phyloP scores from a whole-genome alignment of 2,888 invertebrate species.

The Hyalella azteca region DNA sequence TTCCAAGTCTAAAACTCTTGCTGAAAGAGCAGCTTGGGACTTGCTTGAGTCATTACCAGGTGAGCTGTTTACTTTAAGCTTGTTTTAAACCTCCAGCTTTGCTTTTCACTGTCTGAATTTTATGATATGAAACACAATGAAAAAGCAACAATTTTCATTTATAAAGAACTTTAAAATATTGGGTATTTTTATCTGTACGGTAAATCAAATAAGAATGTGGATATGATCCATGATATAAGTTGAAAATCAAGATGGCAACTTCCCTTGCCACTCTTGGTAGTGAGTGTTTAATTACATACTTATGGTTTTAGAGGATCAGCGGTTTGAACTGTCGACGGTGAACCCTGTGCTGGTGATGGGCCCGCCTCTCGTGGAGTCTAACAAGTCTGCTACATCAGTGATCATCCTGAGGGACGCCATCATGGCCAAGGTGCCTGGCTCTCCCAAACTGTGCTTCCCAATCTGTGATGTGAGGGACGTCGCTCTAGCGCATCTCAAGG shows the following conservation, averaged over 20 bases:
- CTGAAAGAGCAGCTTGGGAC: conserved; percentile 68
- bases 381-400: conserved; percentile 59
- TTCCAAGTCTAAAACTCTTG: conserved; percentile 65
- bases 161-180: too few relatives aligned
- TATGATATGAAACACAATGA: too few relatives aligned
- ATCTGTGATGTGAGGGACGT: conserved; percentile 68
- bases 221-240: too few relatives aligned
- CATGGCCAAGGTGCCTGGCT: conserved; percentile 62
- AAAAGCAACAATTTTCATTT: too few relatives aligned
- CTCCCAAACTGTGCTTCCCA: conserved; percentile 64
- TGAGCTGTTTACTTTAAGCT: too few relatives aligned
- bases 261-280: too few relatives aligned
- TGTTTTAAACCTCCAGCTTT: too few relatives aligned
- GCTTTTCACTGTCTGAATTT: too few relatives aligned
- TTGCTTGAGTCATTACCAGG: conserved; percentile 65
- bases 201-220: too few relatives aligned
- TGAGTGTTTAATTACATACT: too few relatives aligned
- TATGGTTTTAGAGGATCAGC: conserved; percentile 61
- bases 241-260: too few relatives aligned
- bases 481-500: conserved; percentile 65
- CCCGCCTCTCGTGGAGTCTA: conserved; percentile 62
- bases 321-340: conserved; percentile 66
- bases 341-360: conserved; percentile 67
- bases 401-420: conserved; percentile 60
- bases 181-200: too few relatives aligned